phyloP scores from a whole-genome alignment of 2,113 vertebrate genomes.

The Chunga burmeisteri region DNA sequence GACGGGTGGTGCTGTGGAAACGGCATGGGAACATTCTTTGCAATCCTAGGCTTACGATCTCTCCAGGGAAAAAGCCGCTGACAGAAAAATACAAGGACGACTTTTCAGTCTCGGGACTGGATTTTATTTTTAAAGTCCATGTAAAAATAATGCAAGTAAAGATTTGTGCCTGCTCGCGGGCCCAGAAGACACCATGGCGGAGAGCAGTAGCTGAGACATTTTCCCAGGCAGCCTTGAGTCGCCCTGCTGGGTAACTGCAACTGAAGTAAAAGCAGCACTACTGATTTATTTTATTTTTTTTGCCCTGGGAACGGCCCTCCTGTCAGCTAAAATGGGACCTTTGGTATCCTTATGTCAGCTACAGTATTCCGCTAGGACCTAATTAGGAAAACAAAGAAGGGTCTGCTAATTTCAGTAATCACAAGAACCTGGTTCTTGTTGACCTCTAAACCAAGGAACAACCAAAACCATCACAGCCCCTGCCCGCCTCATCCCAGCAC shows the following conservation, averaged over 20 bases:
- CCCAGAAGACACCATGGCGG: not conserved
- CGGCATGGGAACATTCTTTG: slow-evolving; percentile 9
- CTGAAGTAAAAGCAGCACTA: not conserved
- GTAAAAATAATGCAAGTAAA: not conserved
- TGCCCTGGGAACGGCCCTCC: not conserved
- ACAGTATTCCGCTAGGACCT: not conserved
- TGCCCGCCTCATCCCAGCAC: too few species aligned
- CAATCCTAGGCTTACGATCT: not conserved
- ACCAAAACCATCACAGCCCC: not conserved
- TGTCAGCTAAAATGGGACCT: not conserved
- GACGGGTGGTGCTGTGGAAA: not conserved
- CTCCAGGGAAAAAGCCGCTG: not conserved
- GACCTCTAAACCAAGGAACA: not conserved
- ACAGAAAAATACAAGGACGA: not conserved
- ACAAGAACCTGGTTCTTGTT: not conserved
- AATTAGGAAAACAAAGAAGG: not conserved
- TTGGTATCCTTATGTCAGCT: not conserved
- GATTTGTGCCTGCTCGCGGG: not conserved
- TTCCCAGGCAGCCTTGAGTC: not conserved
- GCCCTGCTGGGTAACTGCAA: not conserved
- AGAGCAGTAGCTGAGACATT: not conserved
- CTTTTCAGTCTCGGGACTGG: not conserved
- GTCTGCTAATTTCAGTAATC: not conserved
- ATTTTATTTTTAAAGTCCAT: not conserved
- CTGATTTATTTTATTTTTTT: too few species aligned